phyloP scores from a whole-genome alignment of 2,113 vertebrate genomes.

The Cnemophilus loriae region DNA sequence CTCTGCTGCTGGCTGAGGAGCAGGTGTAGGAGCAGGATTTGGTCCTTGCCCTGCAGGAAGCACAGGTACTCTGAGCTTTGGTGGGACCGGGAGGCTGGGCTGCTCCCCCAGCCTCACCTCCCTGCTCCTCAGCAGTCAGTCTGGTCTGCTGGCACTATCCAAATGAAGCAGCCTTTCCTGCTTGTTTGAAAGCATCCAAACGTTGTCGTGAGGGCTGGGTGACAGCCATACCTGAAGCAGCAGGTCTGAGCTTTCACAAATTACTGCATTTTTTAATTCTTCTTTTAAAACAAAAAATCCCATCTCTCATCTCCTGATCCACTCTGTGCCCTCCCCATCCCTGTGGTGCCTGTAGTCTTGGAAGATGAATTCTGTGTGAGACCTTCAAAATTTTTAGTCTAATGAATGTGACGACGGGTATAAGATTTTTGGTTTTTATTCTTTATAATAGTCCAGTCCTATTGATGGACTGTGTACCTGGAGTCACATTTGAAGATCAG shows the following conservation, averaged over 20 bases:
- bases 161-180: not conserved
- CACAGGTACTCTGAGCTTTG: not conserved
- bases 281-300: not conserved
- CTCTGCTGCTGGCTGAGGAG: not conserved
- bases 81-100: not conserved
- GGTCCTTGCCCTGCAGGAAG: not conserved
- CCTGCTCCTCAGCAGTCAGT: not conserved
- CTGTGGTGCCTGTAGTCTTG: not conserved
- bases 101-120: not conserved
- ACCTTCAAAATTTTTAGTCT: not conserved
- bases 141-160: not conserved
- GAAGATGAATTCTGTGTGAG: not conserved
- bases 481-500: not conserved
- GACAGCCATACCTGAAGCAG: not conserved
- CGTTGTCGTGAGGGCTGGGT: not conserved
- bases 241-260: not conserved
- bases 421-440: not conserved
- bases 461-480: not conserved
- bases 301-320: not conserved
- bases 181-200: not conserved
- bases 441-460: not conserved
- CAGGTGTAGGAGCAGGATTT: not conserved
- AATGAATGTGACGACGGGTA: accelerated
- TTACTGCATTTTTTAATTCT: not conserved
- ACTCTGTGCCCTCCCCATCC: not conserved